Evolutionary conservation across 2,113 vertebrate genomes (phyloP), one percentile per base, ranked within the genome.

Genomic region (Tychaedon coryphoeus): DNA sequence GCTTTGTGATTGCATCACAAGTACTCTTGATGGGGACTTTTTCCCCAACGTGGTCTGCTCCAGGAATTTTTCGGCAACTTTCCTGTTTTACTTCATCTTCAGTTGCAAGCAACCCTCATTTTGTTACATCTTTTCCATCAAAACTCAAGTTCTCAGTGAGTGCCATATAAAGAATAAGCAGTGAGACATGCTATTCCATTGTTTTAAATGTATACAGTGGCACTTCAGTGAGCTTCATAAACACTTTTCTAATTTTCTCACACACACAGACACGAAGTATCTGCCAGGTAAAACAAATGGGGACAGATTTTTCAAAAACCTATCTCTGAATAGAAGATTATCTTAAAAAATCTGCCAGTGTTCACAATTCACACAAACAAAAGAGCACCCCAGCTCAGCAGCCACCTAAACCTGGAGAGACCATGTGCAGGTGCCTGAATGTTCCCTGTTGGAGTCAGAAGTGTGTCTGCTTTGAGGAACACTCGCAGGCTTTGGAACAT

Each of bases 401-500:
- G 88, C 57, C 7, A 20, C 0, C 40, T 72, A 48, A 79, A 53
- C 28, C 40, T 43, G 40, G 50, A 29, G 78, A 43, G 28, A 38
- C 40, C 43, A 36, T 31, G 62, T 3, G 0, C 36, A 77, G 29
- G 26, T 77, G 19, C 29, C 34, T 56, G 2, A 47, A n/a, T 26
- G 17, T 54, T 61, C 45, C 3, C 0, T 31, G 5, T 1, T 28
- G 34, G 45, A 26, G 7, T 54, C 14, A 45, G 12, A 74, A 60
- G 47, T 26, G 42, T 31, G 16, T 36, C 42, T 83, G 72, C 54
- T 91, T 73, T 66, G 42, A 45, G 47, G 36, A 69, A 17, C 11
- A 17, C 22, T 86, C 6, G 0, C 74, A 58, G 58, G n/a, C 14
- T 7, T 47, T 0, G 0, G 20, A 33, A 2, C 34, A 8, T 42